phyloP scores from a whole-genome alignment of 2,888 invertebrate species.

The Andrena bicolor region DNA sequence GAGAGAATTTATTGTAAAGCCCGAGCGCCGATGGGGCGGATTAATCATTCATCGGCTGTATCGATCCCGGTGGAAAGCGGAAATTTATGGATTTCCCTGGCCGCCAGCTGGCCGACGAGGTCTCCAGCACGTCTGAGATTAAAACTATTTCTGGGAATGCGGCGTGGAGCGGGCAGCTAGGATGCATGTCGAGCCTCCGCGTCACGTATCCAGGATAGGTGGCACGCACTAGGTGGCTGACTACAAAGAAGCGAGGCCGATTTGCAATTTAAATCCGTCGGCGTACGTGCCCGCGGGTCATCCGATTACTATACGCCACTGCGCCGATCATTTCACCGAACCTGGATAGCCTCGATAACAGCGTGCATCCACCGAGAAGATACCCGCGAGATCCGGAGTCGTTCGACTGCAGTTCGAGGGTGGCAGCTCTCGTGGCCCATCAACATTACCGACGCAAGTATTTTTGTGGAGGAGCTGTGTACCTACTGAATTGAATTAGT shows the following conservation, averaged over 20 bases:
- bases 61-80: constrained; percentile 40
- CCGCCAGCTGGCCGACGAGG: constrained; percentile 40
- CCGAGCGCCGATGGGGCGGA: constrained; percentile 6
- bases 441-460: constrained; percentile 52
- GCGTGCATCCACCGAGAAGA: constrained; percentile 58
- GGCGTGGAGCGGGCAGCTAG: constrained; percentile 18
- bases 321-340: constrained; percentile 77
- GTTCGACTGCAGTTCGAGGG: constrained; percentile 64
- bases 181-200: constrained; percentile 61
- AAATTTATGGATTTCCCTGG: constrained; percentile 52
- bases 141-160: constrained; percentile 67
- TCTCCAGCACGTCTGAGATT: constrained; percentile 67
- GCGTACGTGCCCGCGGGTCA: constrained; percentile 82
- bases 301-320: constrained; percentile 73
- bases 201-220: constrained; percentile 78
- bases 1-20: constrained; percentile 23
- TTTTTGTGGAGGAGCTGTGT: constrained; percentile 27
- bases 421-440: constrained; percentile 30
- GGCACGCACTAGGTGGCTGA: constrained; percentile 81
- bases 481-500: too few species aligned
- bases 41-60: constrained; percentile 50
- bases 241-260: constrained; percentile 83
- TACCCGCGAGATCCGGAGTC: constrained; percentile 66
- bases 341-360: constrained; percentile 74
- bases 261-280: constrained; percentile 84